Conservation (phyloP, 2,797 vertebrate genomes). For the Hemibagrus guttatus region DNA sequence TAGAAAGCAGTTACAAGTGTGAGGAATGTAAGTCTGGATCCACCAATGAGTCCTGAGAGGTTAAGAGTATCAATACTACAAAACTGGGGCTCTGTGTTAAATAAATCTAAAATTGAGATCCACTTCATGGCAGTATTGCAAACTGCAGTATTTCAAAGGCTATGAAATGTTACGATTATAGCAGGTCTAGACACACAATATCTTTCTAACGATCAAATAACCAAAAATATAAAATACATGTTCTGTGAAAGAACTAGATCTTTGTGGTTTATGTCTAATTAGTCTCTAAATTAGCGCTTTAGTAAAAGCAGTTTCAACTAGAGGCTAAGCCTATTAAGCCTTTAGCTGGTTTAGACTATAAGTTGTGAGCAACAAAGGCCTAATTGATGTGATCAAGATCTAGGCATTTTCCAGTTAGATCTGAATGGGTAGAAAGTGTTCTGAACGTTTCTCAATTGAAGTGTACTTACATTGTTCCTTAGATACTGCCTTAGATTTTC, state of each 20-base stretch:
- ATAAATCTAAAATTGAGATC: neutral
- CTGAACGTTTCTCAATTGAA: neutral
- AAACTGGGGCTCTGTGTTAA: neutral
- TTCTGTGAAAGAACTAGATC: neutral
- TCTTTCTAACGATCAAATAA: neutral
- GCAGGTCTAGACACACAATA: neutral
- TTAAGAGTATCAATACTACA: neutral
- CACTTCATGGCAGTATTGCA: neutral
- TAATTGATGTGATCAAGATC: slow-evolving; percentile 4
- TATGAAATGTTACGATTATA: neutral
- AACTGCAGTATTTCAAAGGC: neutral
- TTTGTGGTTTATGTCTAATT: neutral
- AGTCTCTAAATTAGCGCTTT: neutral
- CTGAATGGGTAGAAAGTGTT: neutral
- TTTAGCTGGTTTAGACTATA: neutral
- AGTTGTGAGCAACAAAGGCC: neutral
- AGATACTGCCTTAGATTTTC: neutral
- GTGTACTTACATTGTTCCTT: neutral
- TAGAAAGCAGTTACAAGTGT: neutral
- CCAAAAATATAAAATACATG: neutral
- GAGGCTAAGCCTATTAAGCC: neutral
- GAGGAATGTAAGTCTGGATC: neutral
- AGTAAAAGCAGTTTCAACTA: neutral
- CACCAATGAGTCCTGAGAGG: neutral
- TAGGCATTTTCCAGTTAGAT: neutral